These are phyloP conservation scores for Gymnoscopelus microlampas DNA, from an alignment of 2,797 vertebrate genomes.

Conservation along the genomic window DNA sequence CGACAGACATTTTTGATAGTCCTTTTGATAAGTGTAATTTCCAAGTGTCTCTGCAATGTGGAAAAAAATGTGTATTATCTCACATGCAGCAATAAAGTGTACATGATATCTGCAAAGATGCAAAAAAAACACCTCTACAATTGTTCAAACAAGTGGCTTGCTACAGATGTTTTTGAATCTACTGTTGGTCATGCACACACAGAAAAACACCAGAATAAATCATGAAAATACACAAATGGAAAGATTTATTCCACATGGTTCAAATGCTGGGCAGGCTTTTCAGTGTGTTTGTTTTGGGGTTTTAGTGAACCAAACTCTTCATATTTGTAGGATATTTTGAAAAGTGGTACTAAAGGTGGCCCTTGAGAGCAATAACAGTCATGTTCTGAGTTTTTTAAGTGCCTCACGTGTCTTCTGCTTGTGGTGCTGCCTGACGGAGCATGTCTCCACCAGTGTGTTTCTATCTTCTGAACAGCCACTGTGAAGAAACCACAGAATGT, in stretches of 20 bases:
- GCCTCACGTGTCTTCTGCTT: conserved; percentile 33
- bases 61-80: too few relatives aligned
- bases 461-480: conserved; percentile 49
- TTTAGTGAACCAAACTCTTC: conserved; percentile 44
- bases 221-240: conserved; percentile 52
- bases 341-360: conserved; percentile 46
- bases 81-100: background rate
- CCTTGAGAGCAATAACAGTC: conserved; percentile 42
- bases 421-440: conserved; percentile 41
- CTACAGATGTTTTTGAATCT: conserved; percentile 61
- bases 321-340: conserved; percentile 65
- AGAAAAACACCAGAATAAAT: conserved; percentile 66
- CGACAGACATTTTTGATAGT: too few relatives aligned
- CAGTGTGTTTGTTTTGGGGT: conserved; percentile 60
- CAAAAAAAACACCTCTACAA: conserved; percentile 15
- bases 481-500: conserved; percentile 43
- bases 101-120: conserved; percentile 21
- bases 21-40: too few relatives aligned
- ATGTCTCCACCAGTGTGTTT: conserved; percentile 35
- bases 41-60: too few relatives aligned
- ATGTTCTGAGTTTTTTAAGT: conserved; percentile 35
- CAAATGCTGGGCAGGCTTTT: conserved; percentile 45
- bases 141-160: conserved; percentile 14
- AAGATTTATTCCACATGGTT: conserved; percentile 56
- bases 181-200: conserved; percentile 63